Base-by-base conservation (phyloP, 2,888 invertebrate genomes). In the Acronicta aceris region DNA sequence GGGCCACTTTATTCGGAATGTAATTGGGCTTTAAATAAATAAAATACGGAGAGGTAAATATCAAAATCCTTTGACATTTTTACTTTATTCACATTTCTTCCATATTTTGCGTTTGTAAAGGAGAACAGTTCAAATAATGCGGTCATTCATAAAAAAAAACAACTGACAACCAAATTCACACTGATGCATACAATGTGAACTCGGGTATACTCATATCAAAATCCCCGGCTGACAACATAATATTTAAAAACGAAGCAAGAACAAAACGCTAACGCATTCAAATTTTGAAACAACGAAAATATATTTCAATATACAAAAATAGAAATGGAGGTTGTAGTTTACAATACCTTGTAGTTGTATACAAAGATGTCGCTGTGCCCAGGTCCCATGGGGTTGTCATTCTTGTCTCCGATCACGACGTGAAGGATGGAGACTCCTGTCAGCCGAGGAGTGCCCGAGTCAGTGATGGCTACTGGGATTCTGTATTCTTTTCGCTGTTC, bases 301-400 rank as follows among this genome's bases (percentile, higher is more conserved):
- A 50, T 21, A 36, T 9, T 15, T 30, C 5, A 47, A 30, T 21
- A 54, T n/a, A 41, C 33, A 12, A 48, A 47, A 52, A 7, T 33
- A 42, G 43, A 58, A 48, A 51, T 47, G 12, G 16, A 10, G 6
- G 12, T 5, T 38, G 38, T 38, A n/a, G 27, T 12, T 16, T 15
- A 56, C 68, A 78, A 75, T 92, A 97, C 97, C 96, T 97, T 97
- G 87, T 98, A 99, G 85, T 98, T 98, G 90, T 99, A 99, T 2
- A 99, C 98, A 84, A 98, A 98, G 78, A 99, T 98, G 66, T 97
- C 96, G 85, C 99, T 99, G 33, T 96, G 96, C 0, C 99, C 99
- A 47, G 97, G 96, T 48, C 95, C 94, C 97, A 99, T 99, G 2
- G 96, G 94, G 86, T 99, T 99, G 86, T 99, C 99, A 87, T 99